phyloP scores from a whole-genome alignment of 2,113 vertebrate species.

The rat (Rattus norvegicus) region DNA sequence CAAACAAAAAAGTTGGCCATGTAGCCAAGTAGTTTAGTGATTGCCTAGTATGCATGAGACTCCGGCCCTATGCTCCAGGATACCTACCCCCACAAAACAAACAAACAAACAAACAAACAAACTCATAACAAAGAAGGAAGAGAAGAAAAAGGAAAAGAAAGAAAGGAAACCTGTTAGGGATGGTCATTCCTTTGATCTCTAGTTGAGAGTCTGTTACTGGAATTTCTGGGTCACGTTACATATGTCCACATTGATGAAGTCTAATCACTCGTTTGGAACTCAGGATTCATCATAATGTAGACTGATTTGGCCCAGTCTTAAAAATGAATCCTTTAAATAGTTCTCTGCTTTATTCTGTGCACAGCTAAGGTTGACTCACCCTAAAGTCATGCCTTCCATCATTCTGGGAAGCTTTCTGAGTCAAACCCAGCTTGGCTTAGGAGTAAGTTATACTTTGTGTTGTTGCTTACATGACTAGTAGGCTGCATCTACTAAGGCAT shows the following conservation, averaged over 20 bases:
- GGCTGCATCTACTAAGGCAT: conserved; percentile 54
- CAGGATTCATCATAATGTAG: conserved; percentile 49
- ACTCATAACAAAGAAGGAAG: neutral
- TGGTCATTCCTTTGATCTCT: conserved; percentile 54
- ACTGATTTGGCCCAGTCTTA: conserved; percentile 58
- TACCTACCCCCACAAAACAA: no score
- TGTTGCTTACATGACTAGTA: conserved; percentile 65
- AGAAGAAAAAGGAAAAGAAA: neutral
- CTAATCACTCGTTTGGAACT: conserved; percentile 64
- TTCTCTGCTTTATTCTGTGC: conserved; percentile 79
- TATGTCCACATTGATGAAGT: conserved; percentile 44
- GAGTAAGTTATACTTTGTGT: conserved; percentile 74
- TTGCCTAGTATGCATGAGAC: neutral
- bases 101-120: neutral
- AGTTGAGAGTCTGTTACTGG: conserved; percentile 54
- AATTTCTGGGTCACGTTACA: conserved; percentile 45
- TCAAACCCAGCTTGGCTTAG: conserved; percentile 73
- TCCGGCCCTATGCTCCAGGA: neutral
- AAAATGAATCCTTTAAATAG: conserved; percentile 68
- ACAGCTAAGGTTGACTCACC: conserved; percentile 78
- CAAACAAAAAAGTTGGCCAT: neutral
- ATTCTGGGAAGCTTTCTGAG: conserved; percentile 75
- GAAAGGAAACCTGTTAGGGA: conserved; percentile 18
- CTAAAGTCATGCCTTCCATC: conserved; percentile 79
- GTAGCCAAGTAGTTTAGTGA: neutral